Conservation (phyloP, 2,797 vertebrate genomes). For the Staurois parvus region DNA sequence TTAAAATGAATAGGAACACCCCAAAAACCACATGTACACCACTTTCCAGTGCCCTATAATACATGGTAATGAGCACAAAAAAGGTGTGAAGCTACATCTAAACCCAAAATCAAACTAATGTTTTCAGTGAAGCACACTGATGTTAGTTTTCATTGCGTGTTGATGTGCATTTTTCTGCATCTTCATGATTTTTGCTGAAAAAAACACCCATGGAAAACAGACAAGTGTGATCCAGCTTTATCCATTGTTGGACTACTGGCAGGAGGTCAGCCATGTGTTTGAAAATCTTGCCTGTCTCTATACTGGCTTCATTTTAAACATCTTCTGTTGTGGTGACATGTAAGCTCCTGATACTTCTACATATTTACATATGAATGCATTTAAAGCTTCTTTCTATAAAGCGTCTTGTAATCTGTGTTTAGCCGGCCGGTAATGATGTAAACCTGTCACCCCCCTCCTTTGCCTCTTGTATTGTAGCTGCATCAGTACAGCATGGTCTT, state of each 20-base stretch:
- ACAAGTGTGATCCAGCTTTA: not conserved
- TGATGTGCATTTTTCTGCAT: too few relatives aligned
- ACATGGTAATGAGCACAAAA: too few relatives aligned
- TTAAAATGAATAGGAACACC: too few relatives aligned
- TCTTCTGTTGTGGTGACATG: not conserved
- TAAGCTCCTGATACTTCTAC: not conserved
- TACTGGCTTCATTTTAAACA: not conserved
- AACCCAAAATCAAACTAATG: too few relatives aligned
- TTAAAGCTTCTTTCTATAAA: not conserved
- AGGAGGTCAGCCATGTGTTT: not conserved
- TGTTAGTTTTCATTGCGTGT: too few relatives aligned
- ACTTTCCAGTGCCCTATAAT: too few relatives aligned
- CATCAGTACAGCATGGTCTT: constrained; percentile 1
- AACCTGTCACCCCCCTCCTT: constrained; percentile 6
- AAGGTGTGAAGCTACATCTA: too few relatives aligned
- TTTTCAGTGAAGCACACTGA: too few relatives aligned
- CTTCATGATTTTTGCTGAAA: too few relatives aligned
- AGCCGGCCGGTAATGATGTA: constrained; percentile 16
- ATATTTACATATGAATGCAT: not conserved
- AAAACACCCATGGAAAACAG: too few relatives aligned
- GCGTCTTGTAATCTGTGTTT: not conserved
- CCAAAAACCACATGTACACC: too few relatives aligned
- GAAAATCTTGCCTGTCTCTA: not conserved
- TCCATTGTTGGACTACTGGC: not conserved
- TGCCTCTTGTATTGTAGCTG: not conserved